Evolutionary conservation across 2,888 invertebrate species (phyloP).

Genomic region (Sycophila texana): DNA sequence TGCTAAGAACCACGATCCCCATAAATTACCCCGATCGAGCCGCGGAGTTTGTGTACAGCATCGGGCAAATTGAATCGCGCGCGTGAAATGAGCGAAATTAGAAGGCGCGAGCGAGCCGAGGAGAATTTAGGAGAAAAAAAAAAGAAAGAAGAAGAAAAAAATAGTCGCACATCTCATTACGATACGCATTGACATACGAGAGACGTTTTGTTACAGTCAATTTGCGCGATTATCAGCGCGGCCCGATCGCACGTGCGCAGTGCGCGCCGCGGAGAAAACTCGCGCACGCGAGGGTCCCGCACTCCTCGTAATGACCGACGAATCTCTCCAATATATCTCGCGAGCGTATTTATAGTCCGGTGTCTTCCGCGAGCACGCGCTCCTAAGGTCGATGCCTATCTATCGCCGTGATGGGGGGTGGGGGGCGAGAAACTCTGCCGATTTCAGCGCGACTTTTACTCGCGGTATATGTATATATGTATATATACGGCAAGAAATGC

Average conservation of each 20-base stretch:
- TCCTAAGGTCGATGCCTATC: constrained; percentile 51
- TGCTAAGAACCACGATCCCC: not conserved
- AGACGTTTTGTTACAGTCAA: constrained; percentile 51
- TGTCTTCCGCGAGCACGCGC: constrained; percentile 42
- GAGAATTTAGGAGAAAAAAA: too few species aligned
- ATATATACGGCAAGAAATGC: not conserved
- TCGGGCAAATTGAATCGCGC: constrained; percentile 16
- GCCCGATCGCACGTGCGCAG: constrained; percentile 9
- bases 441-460: constrained; percentile 1
- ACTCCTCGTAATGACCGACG: constrained; percentile 49
- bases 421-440: constrained; percentile 23
- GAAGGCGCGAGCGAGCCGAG: not conserved
- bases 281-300: constrained; percentile 19
- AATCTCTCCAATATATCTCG: constrained; percentile 49
- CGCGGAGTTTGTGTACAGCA: not conserved
- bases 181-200: constrained; percentile 47
- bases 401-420: not conserved
- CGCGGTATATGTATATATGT: not conserved
- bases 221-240: constrained; percentile 45
- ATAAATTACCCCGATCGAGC: constrained; percentile 7
- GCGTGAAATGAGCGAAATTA: not conserved
- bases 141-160: constrained; percentile 2
- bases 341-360: constrained; percentile 1
- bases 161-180: constrained; percentile 43
- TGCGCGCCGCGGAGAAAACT: constrained; percentile 37